Evolutionary conservation across 1,140 invertebrate genomes (phyloP), one percentile per base, ranked within the genome.

Genomic region (Xylocopa sonorina): DNA sequence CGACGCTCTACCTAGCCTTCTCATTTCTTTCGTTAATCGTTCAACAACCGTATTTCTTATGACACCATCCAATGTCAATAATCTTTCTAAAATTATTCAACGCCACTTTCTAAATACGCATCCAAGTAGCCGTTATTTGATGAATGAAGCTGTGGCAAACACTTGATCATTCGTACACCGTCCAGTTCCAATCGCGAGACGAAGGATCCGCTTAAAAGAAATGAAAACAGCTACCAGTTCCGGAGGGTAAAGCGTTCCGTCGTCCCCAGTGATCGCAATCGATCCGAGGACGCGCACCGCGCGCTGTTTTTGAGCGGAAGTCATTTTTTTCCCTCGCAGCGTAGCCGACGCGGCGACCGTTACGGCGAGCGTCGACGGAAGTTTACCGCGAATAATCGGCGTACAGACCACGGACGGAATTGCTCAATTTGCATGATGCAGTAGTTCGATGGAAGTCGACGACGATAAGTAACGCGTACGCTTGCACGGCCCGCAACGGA

Each of bases 381-480:
- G 64, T 77, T 77, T 77, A 69, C 74, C 27, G 64, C 74, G 66
- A 77, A 69, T 69, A 77, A 77, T 77, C 64, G 74, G 43, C 43
- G 74, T 77, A 77, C 48, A 58, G 58, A 77, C 51, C 74, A 77
- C 41, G 53, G 53, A 48, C 64, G 74, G 74, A 77, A 77, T 77
- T 77, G 66, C 64, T 77, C 74, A 77, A 77, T 77, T 77, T 77
- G 74, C 64, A 77, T 69, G 74, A 77, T 77, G 64, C 67, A 69
- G 74, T 77, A 50, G 74, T 69, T 77, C 74, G 74, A 77, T 77
- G 74, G 66, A 69, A 77, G 64, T 58, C 74, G 74, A 50, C 41
- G 43, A 69, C 74, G 74, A 58, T 77, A 77, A 77, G 74, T 64
- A 69, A 69, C 64, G 64, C 50, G 34, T 53, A 74, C 16, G 74